phyloP scores from a whole-genome alignment of 2,797 vertebrate species.

The Enteromius radiatus region DNA sequence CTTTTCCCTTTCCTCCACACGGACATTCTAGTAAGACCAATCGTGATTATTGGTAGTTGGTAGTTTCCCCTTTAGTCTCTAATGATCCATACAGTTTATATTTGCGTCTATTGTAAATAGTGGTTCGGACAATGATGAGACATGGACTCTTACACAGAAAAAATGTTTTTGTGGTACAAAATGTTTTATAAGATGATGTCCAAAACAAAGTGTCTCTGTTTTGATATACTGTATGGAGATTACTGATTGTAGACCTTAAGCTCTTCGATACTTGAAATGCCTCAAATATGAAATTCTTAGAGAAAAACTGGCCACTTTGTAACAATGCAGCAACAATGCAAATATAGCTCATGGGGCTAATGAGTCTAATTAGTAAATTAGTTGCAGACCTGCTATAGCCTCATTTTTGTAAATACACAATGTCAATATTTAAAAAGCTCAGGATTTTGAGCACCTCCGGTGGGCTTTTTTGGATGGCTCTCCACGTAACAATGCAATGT shows the following conservation, averaged over 20 bases:
- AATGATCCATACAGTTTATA: background rate
- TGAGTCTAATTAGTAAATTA: background rate
- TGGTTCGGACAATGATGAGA: background rate
- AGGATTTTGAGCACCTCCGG: constrained; percentile 6
- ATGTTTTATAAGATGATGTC: constrained; percentile 10
- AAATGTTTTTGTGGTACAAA: background rate
- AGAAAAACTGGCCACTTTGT: constrained; percentile 17
- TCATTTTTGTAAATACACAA: background rate
- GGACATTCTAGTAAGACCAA: background rate
- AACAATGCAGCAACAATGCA: constrained; percentile 45
- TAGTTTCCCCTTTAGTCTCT: background rate
- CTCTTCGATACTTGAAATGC: constrained; percentile 2
- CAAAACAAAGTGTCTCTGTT: constrained; percentile 8
- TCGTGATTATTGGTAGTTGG: background rate
- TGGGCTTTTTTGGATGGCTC: background rate
- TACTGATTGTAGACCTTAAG: background rate
- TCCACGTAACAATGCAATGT: background rate
- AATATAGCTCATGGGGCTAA: constrained; percentile 12
- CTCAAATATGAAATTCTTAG: background rate
- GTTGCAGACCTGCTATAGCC: background rate
- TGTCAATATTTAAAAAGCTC: constrained; percentile 7
- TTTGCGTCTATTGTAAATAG: constrained; percentile 9
- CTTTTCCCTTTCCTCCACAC: background rate
- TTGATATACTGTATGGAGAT: constrained; percentile 9
- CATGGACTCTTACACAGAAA: background rate